Conservation (phyloP, 1,140 invertebrate genomes). For the Drosophila triauraria region DNA sequence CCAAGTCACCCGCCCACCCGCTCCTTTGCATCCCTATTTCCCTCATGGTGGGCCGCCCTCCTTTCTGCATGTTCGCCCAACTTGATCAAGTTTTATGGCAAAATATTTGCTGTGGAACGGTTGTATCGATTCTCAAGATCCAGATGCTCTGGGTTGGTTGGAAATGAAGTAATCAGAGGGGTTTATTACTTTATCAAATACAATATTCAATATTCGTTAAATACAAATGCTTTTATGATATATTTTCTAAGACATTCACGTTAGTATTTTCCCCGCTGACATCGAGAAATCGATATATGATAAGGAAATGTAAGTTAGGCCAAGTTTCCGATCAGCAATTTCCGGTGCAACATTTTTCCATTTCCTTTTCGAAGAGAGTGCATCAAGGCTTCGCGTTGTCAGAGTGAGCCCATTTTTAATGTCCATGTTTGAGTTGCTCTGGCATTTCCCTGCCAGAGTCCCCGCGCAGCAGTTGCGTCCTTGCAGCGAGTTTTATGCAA, state of each 20-base stretch:
- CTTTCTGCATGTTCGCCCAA: slow-evolving; percentile 40
- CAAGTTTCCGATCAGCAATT: slow-evolving; percentile 35
- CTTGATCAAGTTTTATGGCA: slow-evolving; percentile 49
- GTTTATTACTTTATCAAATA: too few relatives aligned
- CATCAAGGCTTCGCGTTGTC: slow-evolving; percentile 32
- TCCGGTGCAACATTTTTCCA: slow-evolving; percentile 13
- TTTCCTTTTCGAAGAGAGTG: slow-evolving; percentile 44
- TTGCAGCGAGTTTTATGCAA: slow-evolving; percentile 77
- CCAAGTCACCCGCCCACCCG: slow-evolving; percentile 14
- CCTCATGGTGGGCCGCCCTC: neutral
- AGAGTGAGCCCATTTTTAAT: slow-evolving; percentile 42
- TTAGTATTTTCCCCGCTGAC: too few relatives aligned
- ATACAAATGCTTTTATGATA: neutral
- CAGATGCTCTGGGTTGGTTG: neutral
- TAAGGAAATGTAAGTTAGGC: slow-evolving; percentile 10
- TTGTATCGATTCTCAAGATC: neutral
- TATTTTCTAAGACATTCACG: neutral
- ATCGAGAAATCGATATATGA: neutral
- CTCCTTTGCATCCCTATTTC: neutral
- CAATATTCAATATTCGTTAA: neutral
- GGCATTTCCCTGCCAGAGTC: slow-evolving; percentile 33
- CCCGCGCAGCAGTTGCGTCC: slow-evolving; percentile 29
- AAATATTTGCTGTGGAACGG: slow-evolving; percentile 28
- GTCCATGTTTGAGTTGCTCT: slow-evolving; percentile 56
- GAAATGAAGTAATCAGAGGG: neutral